A percentile compares a stretch with the other conserved stretches of the same genome.
These are phyloP conservation scores for Sander lucioperca DNA, from an alignment of 2,113 vertebrate species.

Conservation along the genomic window DNA sequence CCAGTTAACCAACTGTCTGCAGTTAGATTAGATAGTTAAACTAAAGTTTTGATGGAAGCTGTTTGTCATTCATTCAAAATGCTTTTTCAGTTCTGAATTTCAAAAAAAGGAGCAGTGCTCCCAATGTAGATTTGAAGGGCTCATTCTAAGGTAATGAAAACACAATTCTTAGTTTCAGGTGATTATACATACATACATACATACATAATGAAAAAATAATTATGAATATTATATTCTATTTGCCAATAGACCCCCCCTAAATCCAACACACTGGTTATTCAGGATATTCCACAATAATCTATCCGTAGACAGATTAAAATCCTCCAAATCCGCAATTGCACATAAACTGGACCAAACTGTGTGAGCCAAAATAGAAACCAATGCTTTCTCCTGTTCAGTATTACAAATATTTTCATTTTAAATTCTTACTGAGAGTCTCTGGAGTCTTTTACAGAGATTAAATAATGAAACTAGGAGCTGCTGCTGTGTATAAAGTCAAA, in stretches of 20 bases:
- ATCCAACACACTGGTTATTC: not conserved
- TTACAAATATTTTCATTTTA: constrained; percentile 43
- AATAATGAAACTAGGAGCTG: constrained; percentile 26
- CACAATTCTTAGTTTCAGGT: too few species aligned
- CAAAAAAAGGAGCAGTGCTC: too few species aligned
- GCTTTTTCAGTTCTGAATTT: not conserved
- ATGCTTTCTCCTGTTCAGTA: not conserved
- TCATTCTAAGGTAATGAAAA: too few species aligned
- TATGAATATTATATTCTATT: too few species aligned
- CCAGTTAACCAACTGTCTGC: not conserved
- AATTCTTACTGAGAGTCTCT: constrained; percentile 26
- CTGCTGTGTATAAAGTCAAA: constrained; percentile 9
- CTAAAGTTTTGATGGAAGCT: not conserved
- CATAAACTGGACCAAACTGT: not conserved
- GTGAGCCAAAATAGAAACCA: not conserved
- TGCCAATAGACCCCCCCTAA: too few species aligned
- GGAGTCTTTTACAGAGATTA: constrained; percentile 28
- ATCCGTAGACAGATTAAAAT: not conserved
- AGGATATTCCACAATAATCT: not conserved
- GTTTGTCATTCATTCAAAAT: not conserved
- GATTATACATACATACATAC: too few species aligned
- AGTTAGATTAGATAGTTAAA: not conserved
- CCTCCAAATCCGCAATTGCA: not conserved
- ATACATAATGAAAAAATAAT: too few species aligned
- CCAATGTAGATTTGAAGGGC: too few species aligned